Percentiles rank a stretch among this genome's conserved stretches.
phyloP scores from a whole-genome alignment of 2,888 invertebrate genomes.

The Cataglyphis altisquamis region DNA sequence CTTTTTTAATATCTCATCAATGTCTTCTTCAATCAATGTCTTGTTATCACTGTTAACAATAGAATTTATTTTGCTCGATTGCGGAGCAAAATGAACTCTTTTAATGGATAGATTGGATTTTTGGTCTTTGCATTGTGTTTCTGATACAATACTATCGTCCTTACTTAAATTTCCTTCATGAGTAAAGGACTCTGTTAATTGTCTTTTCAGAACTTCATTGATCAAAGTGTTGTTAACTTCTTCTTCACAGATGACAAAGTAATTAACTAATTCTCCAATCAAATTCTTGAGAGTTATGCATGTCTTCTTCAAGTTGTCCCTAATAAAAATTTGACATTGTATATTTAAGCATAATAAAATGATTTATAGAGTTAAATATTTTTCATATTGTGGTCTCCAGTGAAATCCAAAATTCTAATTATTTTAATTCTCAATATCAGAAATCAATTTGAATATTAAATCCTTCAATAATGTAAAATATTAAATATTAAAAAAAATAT shows the following conservation, averaged over 20 bases:
- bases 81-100: slow-evolving; percentile 91
- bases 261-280: slow-evolving; percentile 91
- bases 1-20: slow-evolving; percentile 88
- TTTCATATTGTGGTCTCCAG: neutral
- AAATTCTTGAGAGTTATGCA: slow-evolving; percentile 90
- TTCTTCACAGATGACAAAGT: slow-evolving; percentile 92
- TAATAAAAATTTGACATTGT: slow-evolving; percentile 76
- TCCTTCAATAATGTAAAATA: neutral
- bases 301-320: slow-evolving; percentile 90
- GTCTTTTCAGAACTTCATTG: slow-evolving; percentile 88
- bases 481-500: neutral
- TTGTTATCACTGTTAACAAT: slow-evolving; percentile 88
- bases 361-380: neutral
- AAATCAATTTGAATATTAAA: slow-evolving; percentile 1
- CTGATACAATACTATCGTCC: slow-evolving; percentile 77
- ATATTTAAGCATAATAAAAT: neutral
- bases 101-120: slow-evolving; percentile 80
- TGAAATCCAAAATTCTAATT: neutral
- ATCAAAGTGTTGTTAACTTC: slow-evolving; percentile 92
- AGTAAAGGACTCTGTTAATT: slow-evolving; percentile 51
- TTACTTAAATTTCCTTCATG: slow-evolving; percentile 67
- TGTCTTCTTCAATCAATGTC: slow-evolving; percentile 87
- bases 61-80: slow-evolving; percentile 87
- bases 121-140: slow-evolving; percentile 71
- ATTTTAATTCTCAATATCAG: neutral